phyloP scores from a whole-genome alignment of 2,888 invertebrate species.

The Caenorhabditis auriculariae region DNA sequence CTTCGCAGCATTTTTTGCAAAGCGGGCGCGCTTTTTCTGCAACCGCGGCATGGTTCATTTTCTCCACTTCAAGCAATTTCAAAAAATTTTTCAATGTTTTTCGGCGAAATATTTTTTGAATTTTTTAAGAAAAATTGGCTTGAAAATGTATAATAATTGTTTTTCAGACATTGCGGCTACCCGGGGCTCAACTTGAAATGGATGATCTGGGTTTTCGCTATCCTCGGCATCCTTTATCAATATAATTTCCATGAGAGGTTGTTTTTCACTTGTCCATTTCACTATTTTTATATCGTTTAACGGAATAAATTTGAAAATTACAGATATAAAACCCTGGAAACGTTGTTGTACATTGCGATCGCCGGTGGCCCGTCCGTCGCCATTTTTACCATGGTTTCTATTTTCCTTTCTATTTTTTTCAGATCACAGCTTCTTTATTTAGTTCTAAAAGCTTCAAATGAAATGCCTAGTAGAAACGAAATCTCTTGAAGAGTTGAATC shows the following conservation, averaged over 20 bases:
- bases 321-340: conserved; percentile 81
- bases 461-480: no score
- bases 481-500: no score
- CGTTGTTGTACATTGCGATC: conserved; percentile 84
- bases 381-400: conserved; percentile 55
- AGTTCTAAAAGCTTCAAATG: no score
- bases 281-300: neutral
- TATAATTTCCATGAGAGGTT: conserved; percentile 87
- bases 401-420: neutral
- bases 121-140: neutral
- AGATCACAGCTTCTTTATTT: neutral
- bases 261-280: neutral
- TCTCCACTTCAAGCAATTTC: no score
- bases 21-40: no score
- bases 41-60: no score
- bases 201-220: conserved; percentile 80
- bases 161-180: conserved; percentile 37
- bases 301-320: conserved; percentile 24
- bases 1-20: no score
- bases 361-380: conserved; percentile 76
- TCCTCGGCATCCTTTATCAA: conserved; percentile 89
- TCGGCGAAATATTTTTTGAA: neutral
- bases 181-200: conserved; percentile 59
- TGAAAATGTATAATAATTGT: neutral
- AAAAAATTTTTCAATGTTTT: neutral